Conservation (phyloP, 1,140 invertebrate genomes). For the Brachionus koreanus region DNA sequence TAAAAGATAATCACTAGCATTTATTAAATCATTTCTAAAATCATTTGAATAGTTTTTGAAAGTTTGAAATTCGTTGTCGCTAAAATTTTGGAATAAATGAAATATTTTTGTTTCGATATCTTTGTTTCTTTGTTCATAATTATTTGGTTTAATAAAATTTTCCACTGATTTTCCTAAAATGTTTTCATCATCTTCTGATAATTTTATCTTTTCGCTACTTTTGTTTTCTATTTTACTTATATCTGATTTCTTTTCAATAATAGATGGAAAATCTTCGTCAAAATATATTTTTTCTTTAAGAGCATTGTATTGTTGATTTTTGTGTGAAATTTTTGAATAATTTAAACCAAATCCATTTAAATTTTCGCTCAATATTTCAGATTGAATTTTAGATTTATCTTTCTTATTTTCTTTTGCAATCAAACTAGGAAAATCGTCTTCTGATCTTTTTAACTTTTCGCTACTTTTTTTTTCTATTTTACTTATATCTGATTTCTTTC, state of each 20-base stretch:
- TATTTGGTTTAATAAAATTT: constrained; percentile 15
- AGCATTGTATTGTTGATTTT: no score
- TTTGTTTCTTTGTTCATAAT: constrained; percentile 19
- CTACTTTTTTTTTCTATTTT: no score
- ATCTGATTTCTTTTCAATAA: background rate
- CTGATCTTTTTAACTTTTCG: no score
- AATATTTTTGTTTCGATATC: background rate
- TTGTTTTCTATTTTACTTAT: background rate
- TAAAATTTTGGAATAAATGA: background rate
- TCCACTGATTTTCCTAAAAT: background rate
- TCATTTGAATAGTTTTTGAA: constrained; percentile 11
- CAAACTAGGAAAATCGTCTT: no score
- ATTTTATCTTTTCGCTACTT: background rate
- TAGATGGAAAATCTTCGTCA: no score
- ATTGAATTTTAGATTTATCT: no score
- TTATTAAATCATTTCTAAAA: background rate
- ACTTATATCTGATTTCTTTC: background rate
- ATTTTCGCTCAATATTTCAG: no score
- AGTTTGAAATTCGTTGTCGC: constrained; percentile 6
- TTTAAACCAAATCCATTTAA: no score
- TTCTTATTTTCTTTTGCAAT: no score
- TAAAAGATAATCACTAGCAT: background rate
- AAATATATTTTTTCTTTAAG: no score
- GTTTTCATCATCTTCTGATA: background rate
- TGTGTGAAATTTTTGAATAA: no score